A percentile compares a stretch with the other conserved stretches of the same genome.
phyloP scores from a whole-genome alignment of 2,888 invertebrate genomes.

The Acanthopleura granulata region DNA sequence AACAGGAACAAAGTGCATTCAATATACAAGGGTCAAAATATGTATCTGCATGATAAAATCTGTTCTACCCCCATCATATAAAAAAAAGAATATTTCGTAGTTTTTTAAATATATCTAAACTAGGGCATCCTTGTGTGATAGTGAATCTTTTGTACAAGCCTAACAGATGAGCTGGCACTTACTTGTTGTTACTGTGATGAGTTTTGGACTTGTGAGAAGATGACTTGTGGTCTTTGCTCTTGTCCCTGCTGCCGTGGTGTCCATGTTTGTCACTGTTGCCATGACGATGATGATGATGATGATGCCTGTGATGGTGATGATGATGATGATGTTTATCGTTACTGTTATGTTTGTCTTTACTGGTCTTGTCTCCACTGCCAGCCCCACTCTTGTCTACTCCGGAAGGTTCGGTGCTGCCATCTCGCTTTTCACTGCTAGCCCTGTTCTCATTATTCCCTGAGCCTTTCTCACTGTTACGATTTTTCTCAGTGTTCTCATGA shows the following conservation, averaged over 20 bases:
- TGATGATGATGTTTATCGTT: conserved; percentile 27
- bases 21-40: too few relatives aligned
- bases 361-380: neutral
- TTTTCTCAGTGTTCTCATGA: conserved; percentile 13
- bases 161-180: neutral
- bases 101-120: too few relatives aligned
- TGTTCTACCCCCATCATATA: too few relatives aligned
- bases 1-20: too few relatives aligned
- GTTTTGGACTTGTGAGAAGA: conserved; percentile 28
- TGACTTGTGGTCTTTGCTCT: neutral
- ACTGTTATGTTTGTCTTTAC: conserved; percentile 23
- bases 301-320: conserved; percentile 46
- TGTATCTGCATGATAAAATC: too few relatives aligned
- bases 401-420: conserved; percentile 2
- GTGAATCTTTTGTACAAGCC: too few relatives aligned
- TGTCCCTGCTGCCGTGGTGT: neutral
- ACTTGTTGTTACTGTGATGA: conserved; percentile 34
- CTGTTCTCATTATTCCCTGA: neutral
- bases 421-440: neutral
- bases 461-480: neutral
- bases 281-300: conserved; percentile 34
- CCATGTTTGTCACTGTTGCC: conserved; percentile 7
- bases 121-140: too few relatives aligned
- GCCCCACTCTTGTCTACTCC: neutral
- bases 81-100: too few relatives aligned